Percentiles rank a stretch among this genome's conserved stretches.
phyloP scores from a whole-genome alignment of 2,888 invertebrate species.

The Drosophila kambysellisi region DNA sequence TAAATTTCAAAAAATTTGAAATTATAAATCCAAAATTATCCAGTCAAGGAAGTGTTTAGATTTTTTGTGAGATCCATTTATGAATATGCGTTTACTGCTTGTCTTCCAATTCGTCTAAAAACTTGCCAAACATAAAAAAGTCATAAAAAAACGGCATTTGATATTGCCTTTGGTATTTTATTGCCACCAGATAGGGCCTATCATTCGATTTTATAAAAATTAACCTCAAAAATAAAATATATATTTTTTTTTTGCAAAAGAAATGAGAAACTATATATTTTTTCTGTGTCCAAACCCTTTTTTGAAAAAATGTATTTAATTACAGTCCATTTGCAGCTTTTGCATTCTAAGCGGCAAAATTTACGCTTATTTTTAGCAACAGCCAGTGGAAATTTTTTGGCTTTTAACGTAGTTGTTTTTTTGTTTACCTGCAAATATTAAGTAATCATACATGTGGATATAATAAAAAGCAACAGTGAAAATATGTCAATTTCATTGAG shows the following conservation, averaged over 20 bases:
- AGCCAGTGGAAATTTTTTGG: conserved; percentile 39
- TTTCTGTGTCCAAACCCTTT: not conserved
- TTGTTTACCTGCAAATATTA: conserved; percentile 44
- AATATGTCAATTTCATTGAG: conserved; percentile 4
- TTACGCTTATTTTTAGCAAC: conserved; percentile 47
- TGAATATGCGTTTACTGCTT: too few species aligned
- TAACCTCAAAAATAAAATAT: not conserved
- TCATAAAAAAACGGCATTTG: too few species aligned
- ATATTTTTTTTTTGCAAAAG: not conserved
- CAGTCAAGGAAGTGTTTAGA: not conserved
- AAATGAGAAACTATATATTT: not conserved
- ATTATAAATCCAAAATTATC: too few species aligned
- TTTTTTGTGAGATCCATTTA: too few species aligned
- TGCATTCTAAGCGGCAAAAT: conserved; percentile 19
- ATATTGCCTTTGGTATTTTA: too few species aligned
- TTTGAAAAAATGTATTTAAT: not conserved
- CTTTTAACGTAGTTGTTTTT: conserved; percentile 18
- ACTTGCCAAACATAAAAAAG: not conserved
- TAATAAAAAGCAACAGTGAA: conserved; percentile 8
- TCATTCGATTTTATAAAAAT: too few species aligned
- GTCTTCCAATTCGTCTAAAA: too few species aligned
- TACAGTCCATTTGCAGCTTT: not conserved
- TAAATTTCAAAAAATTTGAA: too few species aligned
- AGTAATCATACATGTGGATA: conserved; percentile 35
- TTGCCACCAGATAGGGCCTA: too few species aligned